A percentile compares a stretch with the other conserved stretches of the same genome.
These are phyloP conservation scores for Ictidomys tridecemlineatus DNA, from an alignment of 2,113 vertebrate genomes.

Conservation along the genomic window DNA sequence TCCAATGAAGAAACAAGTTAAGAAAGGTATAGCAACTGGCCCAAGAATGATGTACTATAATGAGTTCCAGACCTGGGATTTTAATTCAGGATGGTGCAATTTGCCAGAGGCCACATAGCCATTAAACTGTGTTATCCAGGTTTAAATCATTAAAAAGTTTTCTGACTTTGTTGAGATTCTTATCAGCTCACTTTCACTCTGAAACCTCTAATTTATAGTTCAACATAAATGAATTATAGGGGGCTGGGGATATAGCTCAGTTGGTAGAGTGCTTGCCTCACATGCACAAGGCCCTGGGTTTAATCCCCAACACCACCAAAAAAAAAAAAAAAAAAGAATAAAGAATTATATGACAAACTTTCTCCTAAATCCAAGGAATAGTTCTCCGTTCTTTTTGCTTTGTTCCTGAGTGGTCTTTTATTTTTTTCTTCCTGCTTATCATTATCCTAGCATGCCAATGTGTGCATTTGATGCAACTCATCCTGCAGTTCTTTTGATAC, in stretches of 20 bases:
- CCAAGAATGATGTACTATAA: background rate
- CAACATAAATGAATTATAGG: background rate
- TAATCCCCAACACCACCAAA: too few species aligned
- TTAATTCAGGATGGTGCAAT: background rate
- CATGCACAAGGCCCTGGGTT: too few species aligned
- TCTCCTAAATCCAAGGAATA: background rate
- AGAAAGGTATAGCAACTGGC: background rate
- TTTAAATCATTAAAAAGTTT: background rate
- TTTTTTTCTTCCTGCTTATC: background rate
- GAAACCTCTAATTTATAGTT: background rate
- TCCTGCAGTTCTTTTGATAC: background rate
- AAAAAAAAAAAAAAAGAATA: background rate
- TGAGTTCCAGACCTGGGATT: background rate
- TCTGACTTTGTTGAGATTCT: background rate
- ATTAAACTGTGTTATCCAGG: background rate
- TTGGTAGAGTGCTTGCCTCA: too few species aligned
- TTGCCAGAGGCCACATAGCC: background rate
- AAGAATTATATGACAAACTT: background rate
- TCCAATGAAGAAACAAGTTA: background rate
- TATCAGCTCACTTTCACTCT: background rate
- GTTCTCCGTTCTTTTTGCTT: background rate
- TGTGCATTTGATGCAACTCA: background rate
- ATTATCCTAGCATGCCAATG: fast-evolving
- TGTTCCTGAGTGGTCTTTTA: fast-evolving
- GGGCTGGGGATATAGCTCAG: too few species aligned